Percentiles rank a stretch among this genome's conserved stretches.
phyloP scores from a whole-genome alignment of 2,113 vertebrate genomes.

The Anthoscopus minutus region DNA sequence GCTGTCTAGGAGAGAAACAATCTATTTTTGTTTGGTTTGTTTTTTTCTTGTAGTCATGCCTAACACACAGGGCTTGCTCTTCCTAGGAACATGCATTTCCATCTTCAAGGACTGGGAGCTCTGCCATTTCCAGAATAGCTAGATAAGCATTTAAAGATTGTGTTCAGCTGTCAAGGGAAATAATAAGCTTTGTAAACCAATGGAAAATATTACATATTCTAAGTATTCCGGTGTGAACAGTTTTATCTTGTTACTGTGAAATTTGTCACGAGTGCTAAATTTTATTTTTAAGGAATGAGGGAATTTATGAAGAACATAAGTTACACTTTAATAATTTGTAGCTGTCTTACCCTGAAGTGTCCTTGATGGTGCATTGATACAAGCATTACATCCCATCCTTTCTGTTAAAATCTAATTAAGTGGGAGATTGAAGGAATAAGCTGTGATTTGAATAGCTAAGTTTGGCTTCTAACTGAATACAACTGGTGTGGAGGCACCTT shows the following conservation, averaged over 20 bases:
- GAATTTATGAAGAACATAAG: neutral
- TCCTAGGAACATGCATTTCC: neutral
- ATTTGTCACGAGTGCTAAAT: neutral
- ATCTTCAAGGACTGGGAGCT: neutral
- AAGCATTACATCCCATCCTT: neutral
- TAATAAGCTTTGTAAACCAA: neutral
- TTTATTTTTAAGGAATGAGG: neutral
- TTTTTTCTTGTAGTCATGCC: neutral
- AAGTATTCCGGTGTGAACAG: neutral
- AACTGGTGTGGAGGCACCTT: neutral
- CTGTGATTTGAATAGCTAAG: neutral
- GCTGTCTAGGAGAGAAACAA: neutral
- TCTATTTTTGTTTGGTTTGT: neutral
- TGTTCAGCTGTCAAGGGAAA: neutral
- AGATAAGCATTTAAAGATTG: neutral
- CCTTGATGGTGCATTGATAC: neutral
- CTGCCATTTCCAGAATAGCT: neutral
- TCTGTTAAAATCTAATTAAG: neutral
- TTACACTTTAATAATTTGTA: accelerated
- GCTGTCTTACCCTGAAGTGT: neutral
- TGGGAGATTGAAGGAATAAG: neutral
- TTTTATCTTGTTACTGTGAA: neutral
- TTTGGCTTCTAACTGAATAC: neutral
- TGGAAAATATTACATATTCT: neutral
- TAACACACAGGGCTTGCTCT: accelerated